These are phyloP conservation scores for Tortricodes alternella DNA, from an alignment of 2,888 invertebrate species.

Conservation along the genomic window DNA sequence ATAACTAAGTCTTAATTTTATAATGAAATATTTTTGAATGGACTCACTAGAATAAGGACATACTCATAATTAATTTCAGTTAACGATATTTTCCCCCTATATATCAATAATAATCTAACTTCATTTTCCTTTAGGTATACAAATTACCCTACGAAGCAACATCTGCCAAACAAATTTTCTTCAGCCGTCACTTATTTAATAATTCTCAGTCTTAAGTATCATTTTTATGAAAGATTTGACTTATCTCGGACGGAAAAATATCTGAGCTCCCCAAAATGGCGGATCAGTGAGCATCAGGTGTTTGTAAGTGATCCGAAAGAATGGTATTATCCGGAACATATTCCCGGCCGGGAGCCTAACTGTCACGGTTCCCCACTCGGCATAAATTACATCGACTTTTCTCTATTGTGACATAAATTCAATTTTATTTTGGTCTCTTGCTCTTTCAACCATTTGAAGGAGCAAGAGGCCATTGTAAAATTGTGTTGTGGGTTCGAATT, in stretches of 20 bases:
- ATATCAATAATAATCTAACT: too few relatives aligned
- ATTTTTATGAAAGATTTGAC: constrained; percentile 35
- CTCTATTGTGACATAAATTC: constrained; percentile 21
- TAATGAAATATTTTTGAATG: too few relatives aligned
- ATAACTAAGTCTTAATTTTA: too few relatives aligned
- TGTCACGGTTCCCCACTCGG: constrained; percentile 57
- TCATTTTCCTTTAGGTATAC: background rate
- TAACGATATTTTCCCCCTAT: too few relatives aligned
- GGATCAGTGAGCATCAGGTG: constrained; percentile 73
- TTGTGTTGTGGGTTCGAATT: constrained; percentile 10
- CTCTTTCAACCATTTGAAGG: too few relatives aligned
- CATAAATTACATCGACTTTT: constrained; percentile 65
- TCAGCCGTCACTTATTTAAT: background rate
- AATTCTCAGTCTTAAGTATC: too few relatives aligned
- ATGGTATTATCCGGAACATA: constrained; percentile 74
- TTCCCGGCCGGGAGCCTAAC: constrained; percentile 63
- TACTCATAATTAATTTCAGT: too few relatives aligned
- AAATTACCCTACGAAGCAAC: background rate
- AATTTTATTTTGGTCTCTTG: constrained; percentile 12
- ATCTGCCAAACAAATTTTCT: constrained; percentile 17
- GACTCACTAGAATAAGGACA: too few relatives aligned
- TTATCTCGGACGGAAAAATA: constrained; percentile 48
- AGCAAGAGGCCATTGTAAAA: too few relatives aligned
- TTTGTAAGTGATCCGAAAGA: constrained; percentile 68
- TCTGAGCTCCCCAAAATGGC: constrained; percentile 45